Evolutionary conservation across 2,113 vertebrate genomes (phyloP), one percentile per base, ranked within the genome.

Genomic region (Marcusenius ussheri): DNA sequence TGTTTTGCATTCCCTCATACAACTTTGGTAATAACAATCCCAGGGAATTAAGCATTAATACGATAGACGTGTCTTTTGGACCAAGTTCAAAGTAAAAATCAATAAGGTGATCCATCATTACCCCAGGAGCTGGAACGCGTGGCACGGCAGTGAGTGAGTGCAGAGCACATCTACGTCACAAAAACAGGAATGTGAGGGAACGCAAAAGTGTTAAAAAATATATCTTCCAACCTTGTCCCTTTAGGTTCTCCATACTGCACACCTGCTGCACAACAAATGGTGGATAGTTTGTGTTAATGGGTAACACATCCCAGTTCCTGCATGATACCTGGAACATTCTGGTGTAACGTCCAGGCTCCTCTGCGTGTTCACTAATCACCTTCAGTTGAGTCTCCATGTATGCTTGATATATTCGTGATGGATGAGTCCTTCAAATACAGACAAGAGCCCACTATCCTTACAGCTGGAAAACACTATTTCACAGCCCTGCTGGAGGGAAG

Each of bases 221-320:
- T 66, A 66, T 27, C 3, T 66, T 66, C 62, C 9, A 66, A 27
- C 9, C n/a, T 9, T 13, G 62, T 66, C 62, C 62, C 24, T 62
- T 62, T 62, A n/a, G 24, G 62, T 27, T 13, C n/a, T 11, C n/a
- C 62, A 66, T 66, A 66, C 1, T 27, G 8, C 62, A 66, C 24
- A 66, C 62, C 9, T 66, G n/a, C 5, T 74, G 5, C 15, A 24
- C 42, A 58, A 88, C 15, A 74, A 27, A 27, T 58, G 42, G 58
- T 47, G 15, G 62, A 13, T n/a, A 17, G 6, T 15, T 70, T 46
- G 42, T 80, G 11, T 15, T 17, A 77, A 9, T 49, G 50, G 45
- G 27, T 31, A 89, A 89, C 62, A 77, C 62, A 74, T 15, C 88
- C 88, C 17, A 27, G 46, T 45, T 88, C 45, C 88, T 74, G 45